phyloP scores from a whole-genome alignment of 1,140 invertebrate genomes.

The Drosophila simulans region DNA sequence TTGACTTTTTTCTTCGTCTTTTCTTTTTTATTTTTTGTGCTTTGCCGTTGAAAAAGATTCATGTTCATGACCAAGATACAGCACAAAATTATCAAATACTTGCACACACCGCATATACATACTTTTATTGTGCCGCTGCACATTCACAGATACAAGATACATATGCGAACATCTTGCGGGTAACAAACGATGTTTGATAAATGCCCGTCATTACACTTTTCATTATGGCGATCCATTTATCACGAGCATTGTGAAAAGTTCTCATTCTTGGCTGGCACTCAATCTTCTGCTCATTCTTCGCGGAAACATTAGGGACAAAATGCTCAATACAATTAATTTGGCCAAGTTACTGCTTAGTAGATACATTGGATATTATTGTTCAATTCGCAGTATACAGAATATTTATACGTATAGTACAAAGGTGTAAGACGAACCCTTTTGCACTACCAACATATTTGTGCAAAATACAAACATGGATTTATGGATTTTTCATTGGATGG shows the following conservation, averaged over 20 bases:
- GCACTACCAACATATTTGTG: no score
- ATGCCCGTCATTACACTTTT: constrained; percentile 74
- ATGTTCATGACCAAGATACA: constrained; percentile 74
- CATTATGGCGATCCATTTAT: constrained; percentile 71
- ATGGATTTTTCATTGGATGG: neutral
- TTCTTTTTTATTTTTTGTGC: constrained; percentile 15
- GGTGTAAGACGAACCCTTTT: no score
- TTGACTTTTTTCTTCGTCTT: constrained; percentile 27
- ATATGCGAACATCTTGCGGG: constrained; percentile 47
- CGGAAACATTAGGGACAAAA: constrained; percentile 31
- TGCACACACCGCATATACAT: constrained; percentile 42
- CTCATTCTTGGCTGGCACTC: constrained; percentile 25
- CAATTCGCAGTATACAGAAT: no score
- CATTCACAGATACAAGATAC: constrained; percentile 61
- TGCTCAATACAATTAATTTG: constrained; percentile 36
- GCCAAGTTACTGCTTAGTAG: neutral
- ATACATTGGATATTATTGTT: neutral
- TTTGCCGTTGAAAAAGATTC: constrained; percentile 64
- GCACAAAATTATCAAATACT: constrained; percentile 77
- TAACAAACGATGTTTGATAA: constrained; percentile 78
- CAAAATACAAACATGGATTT: neutral
- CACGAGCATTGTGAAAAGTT: constrained; percentile 54
- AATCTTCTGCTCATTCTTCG: constrained; percentile 25
- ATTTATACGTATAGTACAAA: no score
- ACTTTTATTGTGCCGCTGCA: constrained; percentile 67